Conservation (phyloP, 2,797 vertebrate genomes). For the Melanotaenia trifasciata region DNA sequence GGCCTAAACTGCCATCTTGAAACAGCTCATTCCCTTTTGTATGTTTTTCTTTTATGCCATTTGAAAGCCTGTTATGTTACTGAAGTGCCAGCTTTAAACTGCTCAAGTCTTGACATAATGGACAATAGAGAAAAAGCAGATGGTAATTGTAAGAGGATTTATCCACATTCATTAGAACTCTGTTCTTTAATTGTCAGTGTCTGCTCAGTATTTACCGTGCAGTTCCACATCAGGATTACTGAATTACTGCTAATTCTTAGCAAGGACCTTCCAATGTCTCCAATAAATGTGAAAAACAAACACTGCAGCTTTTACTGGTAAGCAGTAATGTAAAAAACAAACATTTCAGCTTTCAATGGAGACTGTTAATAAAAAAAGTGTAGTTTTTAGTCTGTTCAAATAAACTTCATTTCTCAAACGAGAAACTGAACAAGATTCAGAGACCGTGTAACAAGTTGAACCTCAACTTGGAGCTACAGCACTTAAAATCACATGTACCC, state of each 20-base stretch:
- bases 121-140: constrained; percentile 19
- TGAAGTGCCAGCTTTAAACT: constrained; percentile 29
- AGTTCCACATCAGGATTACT: not conserved
- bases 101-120: constrained; percentile 21
- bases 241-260: not conserved
- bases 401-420: too few species aligned
- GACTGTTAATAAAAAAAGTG: not conserved
- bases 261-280: not conserved
- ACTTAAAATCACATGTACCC: too few species aligned
- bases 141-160: not conserved
- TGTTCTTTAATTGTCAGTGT: not conserved
- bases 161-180: not conserved
- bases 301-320: constrained; percentile 1
- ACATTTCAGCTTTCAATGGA: not conserved
- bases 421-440: too few species aligned
- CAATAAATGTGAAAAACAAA: not conserved
- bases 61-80: constrained; percentile 29
- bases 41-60: constrained; percentile 13
- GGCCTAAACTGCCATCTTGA: constrained; percentile 27
- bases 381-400: not conserved
- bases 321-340: constrained; percentile 1
- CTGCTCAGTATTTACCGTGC: not conserved
- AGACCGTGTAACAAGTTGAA: too few species aligned
- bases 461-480: too few species aligned
- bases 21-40: constrained; percentile 21